Percentiles rank a stretch among this genome's conserved stretches.
Evolutionary conservation across 2,113 vertebrate genomes (phyloP).

Genomic region (Percina caprodes): DNA sequence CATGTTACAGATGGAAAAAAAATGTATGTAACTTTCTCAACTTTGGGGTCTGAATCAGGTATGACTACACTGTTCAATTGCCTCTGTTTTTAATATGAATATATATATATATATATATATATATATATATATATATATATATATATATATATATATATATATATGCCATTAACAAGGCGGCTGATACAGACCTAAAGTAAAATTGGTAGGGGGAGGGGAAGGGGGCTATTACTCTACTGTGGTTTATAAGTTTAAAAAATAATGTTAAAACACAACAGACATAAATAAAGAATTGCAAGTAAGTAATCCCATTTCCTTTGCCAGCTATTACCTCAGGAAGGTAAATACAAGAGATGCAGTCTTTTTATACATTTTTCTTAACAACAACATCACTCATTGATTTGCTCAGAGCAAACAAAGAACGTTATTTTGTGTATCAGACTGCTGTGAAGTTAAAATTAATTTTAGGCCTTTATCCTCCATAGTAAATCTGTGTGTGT

Average conservation of each 20-base stretch:
- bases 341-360: conserved; percentile 1
- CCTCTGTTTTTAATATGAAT: not conserved
- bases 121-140: no score
- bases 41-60: not conserved
- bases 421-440: not conserved
- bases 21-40: not conserved
- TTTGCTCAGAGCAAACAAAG: conserved; percentile 25
- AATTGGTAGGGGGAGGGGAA: no score
- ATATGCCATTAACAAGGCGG: not conserved
- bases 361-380: conserved; percentile 20
- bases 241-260: not conserved
- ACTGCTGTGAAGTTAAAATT: conserved; percentile 29
- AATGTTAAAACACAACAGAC: not conserved
- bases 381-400: conserved; percentile 20
- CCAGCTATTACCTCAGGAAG: not conserved
- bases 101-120: no score
- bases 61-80: not conserved
- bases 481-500: conserved; percentile 1
- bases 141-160: no score
- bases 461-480: conserved; percentile 10
- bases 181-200: not conserved
- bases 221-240: not conserved
- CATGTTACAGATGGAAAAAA: not conserved
- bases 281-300: not conserved
- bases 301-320: not conserved